A percentile compares a stretch with the other conserved stretches of the same genome.
Evolutionary conservation across 2,113 vertebrate species (phyloP).

Genomic region (Microcebus tavaratra): DNA sequence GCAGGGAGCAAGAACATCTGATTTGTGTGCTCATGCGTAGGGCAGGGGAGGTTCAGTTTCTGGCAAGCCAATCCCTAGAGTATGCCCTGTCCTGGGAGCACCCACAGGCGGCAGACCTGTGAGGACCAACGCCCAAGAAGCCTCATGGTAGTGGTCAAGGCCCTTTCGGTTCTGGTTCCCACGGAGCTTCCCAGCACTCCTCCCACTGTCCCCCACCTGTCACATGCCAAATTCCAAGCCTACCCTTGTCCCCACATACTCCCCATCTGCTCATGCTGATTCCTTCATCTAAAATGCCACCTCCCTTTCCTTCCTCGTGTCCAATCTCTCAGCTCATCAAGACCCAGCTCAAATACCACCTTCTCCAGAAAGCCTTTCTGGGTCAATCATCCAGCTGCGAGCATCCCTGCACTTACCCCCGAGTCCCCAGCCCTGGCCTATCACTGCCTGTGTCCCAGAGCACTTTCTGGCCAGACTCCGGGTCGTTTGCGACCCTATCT

Average conservation of each 20-base stretch:
- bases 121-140: background rate
- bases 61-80: too few relatives aligned
- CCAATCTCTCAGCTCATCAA: background rate
- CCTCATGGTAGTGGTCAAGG: background rate
- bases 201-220: accelerated
- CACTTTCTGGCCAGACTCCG: background rate
- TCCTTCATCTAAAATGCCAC: background rate
- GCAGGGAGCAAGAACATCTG: background rate
- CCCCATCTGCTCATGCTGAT: background rate
- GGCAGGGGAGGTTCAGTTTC: background rate
- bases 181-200: background rate
- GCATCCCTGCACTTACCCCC: too few relatives aligned
- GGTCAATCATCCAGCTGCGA: background rate
- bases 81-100: background rate
- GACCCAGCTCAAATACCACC: background rate
- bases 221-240: background rate
- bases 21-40: background rate
- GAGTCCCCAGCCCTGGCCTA: background rate
- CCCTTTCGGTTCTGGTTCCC: background rate
- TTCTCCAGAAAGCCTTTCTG: conserved; percentile 24
- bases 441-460: background rate
- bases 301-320: background rate
- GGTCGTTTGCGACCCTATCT: background rate
- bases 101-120: background rate
- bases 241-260: background rate